Evolutionary conservation across 1,140 invertebrate genomes (phyloP).

Genomic region (Heliconius congener): DNA sequence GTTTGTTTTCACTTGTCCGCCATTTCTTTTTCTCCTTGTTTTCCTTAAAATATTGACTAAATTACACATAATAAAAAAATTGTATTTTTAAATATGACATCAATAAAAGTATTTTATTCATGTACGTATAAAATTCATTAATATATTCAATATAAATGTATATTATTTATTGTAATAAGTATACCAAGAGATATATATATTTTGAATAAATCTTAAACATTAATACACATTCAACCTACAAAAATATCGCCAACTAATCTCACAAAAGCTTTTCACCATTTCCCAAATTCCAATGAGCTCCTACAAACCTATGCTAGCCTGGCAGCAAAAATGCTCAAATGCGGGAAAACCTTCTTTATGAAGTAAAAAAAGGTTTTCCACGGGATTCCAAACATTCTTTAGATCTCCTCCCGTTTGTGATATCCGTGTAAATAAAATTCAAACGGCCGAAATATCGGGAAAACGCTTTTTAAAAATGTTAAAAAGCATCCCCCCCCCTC

Average conservation of each 20-base stretch:
- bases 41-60: no score
- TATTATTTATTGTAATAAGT: background rate
- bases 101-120: no score
- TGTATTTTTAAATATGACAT: no score
- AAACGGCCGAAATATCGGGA: conserved; percentile 68
- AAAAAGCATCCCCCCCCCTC: conserved; percentile 1
- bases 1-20: no score
- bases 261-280: conserved; percentile 21
- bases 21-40: no score
- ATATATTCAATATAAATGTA: no score
- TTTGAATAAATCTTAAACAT: background rate
- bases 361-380: conserved; percentile 51
- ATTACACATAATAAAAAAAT: no score
- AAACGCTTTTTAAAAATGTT: conserved; percentile 64
- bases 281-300: conserved; percentile 46
- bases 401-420: conserved; percentile 48
- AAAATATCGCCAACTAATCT: background rate
- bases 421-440: conserved; percentile 74
- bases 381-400: conserved; percentile 61
- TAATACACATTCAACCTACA: background rate
- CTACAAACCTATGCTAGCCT: conserved; percentile 52
- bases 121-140: no score
- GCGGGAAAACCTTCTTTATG: conserved; percentile 79
- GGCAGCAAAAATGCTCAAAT: conserved; percentile 78
- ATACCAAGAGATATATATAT: no score